A percentile compares a stretch with the other conserved stretches of the same genome.
Conservation (phyloP, 2,888 invertebrate species). For the Aporophyla lueneburgensis region DNA sequence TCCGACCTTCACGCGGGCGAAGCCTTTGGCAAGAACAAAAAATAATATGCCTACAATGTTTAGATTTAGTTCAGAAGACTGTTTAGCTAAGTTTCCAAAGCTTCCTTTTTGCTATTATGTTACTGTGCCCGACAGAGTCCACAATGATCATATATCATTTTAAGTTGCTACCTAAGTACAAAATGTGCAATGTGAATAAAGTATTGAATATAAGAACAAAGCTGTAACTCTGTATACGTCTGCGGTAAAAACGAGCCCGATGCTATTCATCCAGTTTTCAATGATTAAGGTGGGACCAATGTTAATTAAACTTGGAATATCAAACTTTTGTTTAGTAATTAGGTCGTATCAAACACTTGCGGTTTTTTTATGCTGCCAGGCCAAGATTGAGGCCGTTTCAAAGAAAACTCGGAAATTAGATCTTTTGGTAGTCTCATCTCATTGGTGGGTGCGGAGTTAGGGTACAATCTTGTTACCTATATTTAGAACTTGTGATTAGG, state of each 20-base stretch:
- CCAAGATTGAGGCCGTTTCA: neutral
- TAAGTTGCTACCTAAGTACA: too few relatives aligned
- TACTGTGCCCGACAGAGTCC: too few relatives aligned
- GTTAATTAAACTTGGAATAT: slow-evolving; percentile 49
- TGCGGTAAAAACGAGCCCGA: neutral
- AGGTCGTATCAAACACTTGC: slow-evolving; percentile 51
- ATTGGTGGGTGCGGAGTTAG: neutral
- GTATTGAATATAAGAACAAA: too few relatives aligned
- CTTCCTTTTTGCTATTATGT: too few relatives aligned
- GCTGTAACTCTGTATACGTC: neutral
- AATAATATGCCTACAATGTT: too few relatives aligned
- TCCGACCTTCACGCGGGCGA: too few relatives aligned
- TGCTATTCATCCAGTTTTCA: neutral
- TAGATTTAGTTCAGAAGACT: too few relatives aligned
- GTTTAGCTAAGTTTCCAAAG: too few relatives aligned
- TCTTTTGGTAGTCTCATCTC: slow-evolving; percentile 18
- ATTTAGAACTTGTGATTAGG: neutral
- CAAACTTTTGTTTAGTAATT: slow-evolving; percentile 52
- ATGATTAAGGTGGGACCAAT: slow-evolving; percentile 32
- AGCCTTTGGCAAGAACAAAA: too few relatives aligned
- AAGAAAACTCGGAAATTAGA: slow-evolving; percentile 25
- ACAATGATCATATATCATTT: too few relatives aligned
- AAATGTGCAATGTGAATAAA: too few relatives aligned
- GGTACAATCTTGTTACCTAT: neutral
- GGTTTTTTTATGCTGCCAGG: slow-evolving; percentile 31